phyloP scores from a whole-genome alignment of 2,113 vertebrate species.

The Lathamus discolor region DNA sequence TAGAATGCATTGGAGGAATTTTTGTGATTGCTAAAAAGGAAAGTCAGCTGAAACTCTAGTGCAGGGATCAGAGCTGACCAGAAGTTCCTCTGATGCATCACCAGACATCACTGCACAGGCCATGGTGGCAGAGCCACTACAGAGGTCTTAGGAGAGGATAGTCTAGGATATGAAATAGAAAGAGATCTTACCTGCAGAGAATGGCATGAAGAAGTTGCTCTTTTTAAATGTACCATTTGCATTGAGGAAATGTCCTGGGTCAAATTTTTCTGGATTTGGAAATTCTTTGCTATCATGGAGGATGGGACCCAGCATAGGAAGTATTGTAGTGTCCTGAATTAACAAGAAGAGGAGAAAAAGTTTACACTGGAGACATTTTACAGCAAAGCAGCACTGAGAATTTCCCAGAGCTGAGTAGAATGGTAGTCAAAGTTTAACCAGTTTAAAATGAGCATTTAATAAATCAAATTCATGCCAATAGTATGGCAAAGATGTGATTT shows the following conservation, averaged over 20 bases:
- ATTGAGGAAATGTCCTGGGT: conserved; percentile 75
- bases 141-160: neutral
- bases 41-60: too few species aligned
- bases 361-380: too few species aligned
- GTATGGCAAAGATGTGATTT: neutral
- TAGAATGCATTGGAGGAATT: neutral
- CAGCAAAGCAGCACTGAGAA: too few species aligned
- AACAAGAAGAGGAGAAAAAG: too few species aligned
- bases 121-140: too few species aligned
- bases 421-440: neutral
- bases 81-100: too few species aligned
- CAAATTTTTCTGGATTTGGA: conserved; percentile 57
- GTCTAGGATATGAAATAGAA: neutral
- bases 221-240: conserved; percentile 69
- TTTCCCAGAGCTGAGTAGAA: too few species aligned
- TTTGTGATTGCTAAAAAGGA: neutral
- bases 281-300: too few species aligned
- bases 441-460: neutral
- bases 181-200: conserved; percentile 66
- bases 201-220: conserved; percentile 71
- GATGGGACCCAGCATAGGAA: too few species aligned
- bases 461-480: neutral
- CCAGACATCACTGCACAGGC: too few species aligned
- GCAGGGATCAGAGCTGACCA: too few species aligned
- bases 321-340: too few species aligned